Conservation (phyloP, 2,797 vertebrate species). For the Anomalospiza imberbis region DNA sequence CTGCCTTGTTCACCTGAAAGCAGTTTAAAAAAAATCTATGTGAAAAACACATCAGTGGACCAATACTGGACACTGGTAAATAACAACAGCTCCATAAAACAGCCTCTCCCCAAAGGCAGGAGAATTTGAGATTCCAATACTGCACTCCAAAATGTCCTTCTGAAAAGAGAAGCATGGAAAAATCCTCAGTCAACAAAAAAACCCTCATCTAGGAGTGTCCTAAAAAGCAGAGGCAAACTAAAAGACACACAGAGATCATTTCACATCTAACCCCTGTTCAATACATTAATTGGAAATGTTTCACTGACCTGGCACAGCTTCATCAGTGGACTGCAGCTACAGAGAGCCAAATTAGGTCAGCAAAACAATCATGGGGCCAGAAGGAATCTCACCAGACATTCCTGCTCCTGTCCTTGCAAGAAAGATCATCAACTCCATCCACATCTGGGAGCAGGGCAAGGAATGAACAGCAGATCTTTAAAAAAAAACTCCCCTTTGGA, state of each 20-base stretch:
- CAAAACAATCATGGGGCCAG: background rate
- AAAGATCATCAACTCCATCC: background rate
- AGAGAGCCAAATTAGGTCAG: background rate
- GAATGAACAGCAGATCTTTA: background rate
- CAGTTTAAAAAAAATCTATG: background rate
- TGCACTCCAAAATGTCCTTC: background rate
- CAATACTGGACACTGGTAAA: background rate
- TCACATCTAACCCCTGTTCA: background rate
- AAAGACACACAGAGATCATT: background rate
- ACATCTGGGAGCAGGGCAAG: background rate
- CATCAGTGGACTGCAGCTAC: background rate
- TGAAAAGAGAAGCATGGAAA: background rate
- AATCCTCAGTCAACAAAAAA: background rate
- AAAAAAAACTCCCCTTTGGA: background rate
- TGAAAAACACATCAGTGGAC: background rate
- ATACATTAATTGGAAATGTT: background rate
- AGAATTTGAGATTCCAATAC: background rate
- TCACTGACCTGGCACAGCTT: background rate
- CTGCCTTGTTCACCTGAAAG: background rate
- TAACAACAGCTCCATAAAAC: background rate
- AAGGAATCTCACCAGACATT: background rate
- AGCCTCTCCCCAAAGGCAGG: background rate
- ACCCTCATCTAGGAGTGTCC: background rate
- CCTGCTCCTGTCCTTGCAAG: background rate
- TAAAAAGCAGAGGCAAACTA: background rate